A percentile compares a stretch with the other conserved stretches of the same genome.
Evolutionary conservation across 1,140 invertebrate genomes (phyloP).

Genomic region (Drosophila quadrilineata): DNA sequence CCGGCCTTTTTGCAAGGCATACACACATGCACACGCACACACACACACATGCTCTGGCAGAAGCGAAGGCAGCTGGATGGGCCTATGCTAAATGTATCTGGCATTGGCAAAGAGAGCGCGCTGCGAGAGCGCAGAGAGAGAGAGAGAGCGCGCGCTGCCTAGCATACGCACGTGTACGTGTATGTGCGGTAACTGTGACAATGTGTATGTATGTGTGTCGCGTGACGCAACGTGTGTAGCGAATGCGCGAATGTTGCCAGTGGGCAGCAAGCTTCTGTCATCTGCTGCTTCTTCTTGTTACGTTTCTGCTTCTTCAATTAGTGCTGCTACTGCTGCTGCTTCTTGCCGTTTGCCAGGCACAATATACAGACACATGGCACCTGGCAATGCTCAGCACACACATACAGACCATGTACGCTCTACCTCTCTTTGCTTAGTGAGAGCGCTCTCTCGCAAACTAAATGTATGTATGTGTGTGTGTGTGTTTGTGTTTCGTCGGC

Average conservation of each 20-base stretch:
- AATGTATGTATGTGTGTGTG: slow-evolving; percentile 1
- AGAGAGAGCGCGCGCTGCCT: slow-evolving; percentile 20
- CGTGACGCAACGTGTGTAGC: slow-evolving; percentile 64
- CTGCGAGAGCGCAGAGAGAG: slow-evolving; percentile 28
- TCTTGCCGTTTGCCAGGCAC: slow-evolving; percentile 57
- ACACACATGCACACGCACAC: slow-evolving; percentile 21
- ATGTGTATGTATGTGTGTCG: too few relatives aligned
- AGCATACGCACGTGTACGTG: not conserved
- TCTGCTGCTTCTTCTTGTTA: slow-evolving; percentile 36
- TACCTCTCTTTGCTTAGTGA: slow-evolving; percentile 1
- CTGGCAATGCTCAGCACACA: not conserved
- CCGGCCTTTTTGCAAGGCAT: slow-evolving; percentile 61
- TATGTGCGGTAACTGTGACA: not conserved
- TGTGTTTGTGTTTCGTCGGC: not conserved
- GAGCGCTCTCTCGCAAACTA: slow-evolving; percentile 1
- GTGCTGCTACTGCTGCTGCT: slow-evolving; percentile 38
- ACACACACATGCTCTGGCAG: too few relatives aligned
- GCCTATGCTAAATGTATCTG: slow-evolving; percentile 44
- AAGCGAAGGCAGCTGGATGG: too few relatives aligned
- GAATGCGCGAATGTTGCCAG: slow-evolving; percentile 47
- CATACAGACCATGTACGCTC: slow-evolving; percentile 1
- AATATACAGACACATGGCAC: slow-evolving; percentile 56
- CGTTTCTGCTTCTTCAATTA: slow-evolving; percentile 12
- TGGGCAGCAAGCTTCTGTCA: slow-evolving; percentile 3
- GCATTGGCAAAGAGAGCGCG: slow-evolving; percentile 7